A percentile compares a stretch with the other conserved stretches of the same genome.
Conservation (phyloP, 1,140 invertebrate genomes). For the Paralvinella palmiformis region DNA sequence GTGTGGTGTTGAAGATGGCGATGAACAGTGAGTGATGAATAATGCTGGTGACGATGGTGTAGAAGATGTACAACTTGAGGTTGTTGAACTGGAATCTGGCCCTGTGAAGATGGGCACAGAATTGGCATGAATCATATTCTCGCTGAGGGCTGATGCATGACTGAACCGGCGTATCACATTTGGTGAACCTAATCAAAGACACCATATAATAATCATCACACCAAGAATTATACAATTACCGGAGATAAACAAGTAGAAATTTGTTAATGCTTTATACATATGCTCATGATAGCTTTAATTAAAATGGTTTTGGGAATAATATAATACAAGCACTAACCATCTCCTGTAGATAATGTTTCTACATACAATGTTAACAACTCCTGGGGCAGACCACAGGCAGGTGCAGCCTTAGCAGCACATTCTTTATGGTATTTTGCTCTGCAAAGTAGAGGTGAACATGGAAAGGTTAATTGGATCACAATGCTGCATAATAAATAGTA, state of each 20-base stretch:
- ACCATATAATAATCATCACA: background rate
- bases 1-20: constrained; percentile 55
- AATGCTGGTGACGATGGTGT: constrained; percentile 89
- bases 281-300: too few species aligned
- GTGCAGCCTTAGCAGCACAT: constrained; percentile 83
- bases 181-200: constrained; percentile 32
- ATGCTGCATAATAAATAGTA: background rate
- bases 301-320: too few species aligned
- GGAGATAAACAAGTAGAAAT: too few species aligned
- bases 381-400: constrained; percentile 80
- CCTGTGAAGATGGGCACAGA: constrained; percentile 29
- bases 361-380: too few species aligned
- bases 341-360: too few species aligned
- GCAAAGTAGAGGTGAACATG: background rate
- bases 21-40: constrained; percentile 69
- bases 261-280: too few species aligned
- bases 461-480: background rate
- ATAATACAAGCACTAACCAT: too few species aligned
- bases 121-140: constrained; percentile 12
- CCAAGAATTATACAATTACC: too few species aligned
- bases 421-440: constrained; percentile 60
- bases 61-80: constrained; percentile 92
- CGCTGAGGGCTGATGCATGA: too few species aligned
- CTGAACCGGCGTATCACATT: constrained; percentile 21
- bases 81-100: constrained; percentile 84